Conservation (phyloP, 2,888 invertebrate species). For the Spatulosminthurus flaviceps region DNA sequence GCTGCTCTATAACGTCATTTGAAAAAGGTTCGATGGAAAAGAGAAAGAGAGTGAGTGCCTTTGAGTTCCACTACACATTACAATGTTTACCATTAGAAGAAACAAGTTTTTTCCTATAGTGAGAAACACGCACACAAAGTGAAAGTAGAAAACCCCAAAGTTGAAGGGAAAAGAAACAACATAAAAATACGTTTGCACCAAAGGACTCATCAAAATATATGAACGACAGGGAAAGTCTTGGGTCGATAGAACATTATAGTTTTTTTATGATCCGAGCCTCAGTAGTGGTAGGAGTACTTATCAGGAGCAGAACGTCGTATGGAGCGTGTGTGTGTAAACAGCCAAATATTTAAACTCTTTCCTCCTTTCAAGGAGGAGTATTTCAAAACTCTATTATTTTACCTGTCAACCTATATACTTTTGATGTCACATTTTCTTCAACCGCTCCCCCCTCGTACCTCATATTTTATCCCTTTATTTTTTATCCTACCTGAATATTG, state of each 20-base stretch:
- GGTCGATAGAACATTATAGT: constrained; percentile 2
- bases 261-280: not conserved
- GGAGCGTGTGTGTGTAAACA: not conserved
- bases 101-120: not conserved
- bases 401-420: not conserved
- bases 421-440: not conserved
- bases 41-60: not conserved
- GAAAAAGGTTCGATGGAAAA: no score
- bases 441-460: no score
- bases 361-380: not conserved
- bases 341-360: constrained; percentile 8
- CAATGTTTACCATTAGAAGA: constrained; percentile 18
- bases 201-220: not conserved
- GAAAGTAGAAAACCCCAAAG: not conserved
- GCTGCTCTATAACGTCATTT: not conserved
- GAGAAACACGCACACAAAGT: constrained; percentile 18
- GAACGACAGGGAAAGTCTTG: not conserved
- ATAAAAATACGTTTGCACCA: constrained; percentile 8
- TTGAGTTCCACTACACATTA: not conserved
- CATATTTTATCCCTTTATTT: no score
- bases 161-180: not conserved
- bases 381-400: not conserved
- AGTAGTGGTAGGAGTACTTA: no score
- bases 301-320: not conserved
- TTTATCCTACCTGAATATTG: no score